A percentile compares a stretch with the other conserved stretches of the same genome.
These are phyloP conservation scores for Oscheius sp. DNA, from an alignment of 2,888 invertebrate genomes.

Conservation along the genomic window DNA sequence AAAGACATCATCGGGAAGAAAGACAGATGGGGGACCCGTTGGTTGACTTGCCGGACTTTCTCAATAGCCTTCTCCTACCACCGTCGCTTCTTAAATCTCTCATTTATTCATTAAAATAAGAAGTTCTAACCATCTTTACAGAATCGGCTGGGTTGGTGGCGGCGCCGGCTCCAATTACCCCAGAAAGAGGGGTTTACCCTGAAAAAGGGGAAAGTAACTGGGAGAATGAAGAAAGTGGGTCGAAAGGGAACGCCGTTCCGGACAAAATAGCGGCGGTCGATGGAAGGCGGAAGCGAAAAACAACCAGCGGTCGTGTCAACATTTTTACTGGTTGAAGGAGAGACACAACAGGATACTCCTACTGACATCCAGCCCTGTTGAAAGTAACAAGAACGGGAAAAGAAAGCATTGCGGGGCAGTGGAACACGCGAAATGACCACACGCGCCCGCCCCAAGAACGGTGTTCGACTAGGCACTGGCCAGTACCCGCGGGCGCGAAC, in stretches of 20 bases:
- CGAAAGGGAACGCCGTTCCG: constrained; percentile 19
- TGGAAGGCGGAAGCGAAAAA: neutral
- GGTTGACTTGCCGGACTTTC: constrained; percentile 14
- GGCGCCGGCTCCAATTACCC: constrained; percentile 31
- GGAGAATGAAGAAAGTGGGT: constrained; percentile 5
- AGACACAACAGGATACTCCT: too few relatives aligned
- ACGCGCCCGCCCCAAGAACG: neutral
- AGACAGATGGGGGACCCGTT: constrained; percentile 6
- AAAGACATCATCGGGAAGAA: constrained; percentile 28
- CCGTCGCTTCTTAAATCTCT: constrained; percentile 17
- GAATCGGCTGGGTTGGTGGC: constrained; percentile 23
- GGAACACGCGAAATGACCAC: neutral
- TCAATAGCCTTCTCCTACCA: constrained; percentile 33
- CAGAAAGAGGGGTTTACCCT: constrained; percentile 8
- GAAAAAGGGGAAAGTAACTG: neutral
- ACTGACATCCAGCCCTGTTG: too few relatives aligned
- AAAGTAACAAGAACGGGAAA: neutral
- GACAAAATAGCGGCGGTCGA: neutral
- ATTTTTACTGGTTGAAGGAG: neutral
- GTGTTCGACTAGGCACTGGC: constrained; percentile 21
- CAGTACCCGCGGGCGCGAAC: constrained; percentile 19
- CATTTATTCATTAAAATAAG: neutral
- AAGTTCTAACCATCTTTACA: neutral
- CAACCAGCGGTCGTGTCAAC: neutral
- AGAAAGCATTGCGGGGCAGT: neutral